These are phyloP conservation scores for Diplosoma virens DNA, from an alignment of 23 tunicate genomes.

Conservation along the genomic window DNA sequence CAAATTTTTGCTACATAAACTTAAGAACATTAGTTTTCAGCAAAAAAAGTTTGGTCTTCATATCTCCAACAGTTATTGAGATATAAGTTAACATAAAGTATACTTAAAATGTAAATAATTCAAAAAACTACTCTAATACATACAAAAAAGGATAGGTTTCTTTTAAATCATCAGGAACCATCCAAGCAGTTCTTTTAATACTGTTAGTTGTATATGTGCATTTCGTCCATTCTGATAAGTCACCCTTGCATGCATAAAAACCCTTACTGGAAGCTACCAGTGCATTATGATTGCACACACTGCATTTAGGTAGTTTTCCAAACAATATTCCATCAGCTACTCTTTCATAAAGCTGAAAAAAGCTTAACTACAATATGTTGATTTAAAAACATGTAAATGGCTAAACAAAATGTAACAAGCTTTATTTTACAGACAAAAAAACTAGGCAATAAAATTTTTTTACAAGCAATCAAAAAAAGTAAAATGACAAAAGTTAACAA, in stretches of 20 bases:
- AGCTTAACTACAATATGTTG: not conserved
- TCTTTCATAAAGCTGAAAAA: conserved; percentile 47
- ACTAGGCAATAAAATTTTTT: not conserved
- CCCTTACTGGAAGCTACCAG: conserved; percentile 61
- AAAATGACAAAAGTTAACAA: not conserved
- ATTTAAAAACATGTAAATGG: not conserved
- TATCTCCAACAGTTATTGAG: too few species aligned
- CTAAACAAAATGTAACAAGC: not conserved
- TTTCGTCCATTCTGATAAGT: conserved; percentile 83
- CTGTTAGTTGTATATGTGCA: conserved; percentile 55
- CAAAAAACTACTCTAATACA: too few species aligned
- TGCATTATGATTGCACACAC: conserved; percentile 51
- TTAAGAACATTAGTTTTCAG: too few species aligned
- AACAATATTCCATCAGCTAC: conserved; percentile 87
- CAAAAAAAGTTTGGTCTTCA: too few species aligned
- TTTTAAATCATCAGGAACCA: conserved; percentile 45
- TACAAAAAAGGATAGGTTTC: conserved; percentile 61
- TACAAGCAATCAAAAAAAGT: not conserved
- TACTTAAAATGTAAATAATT: not conserved
- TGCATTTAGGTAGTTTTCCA: conserved; percentile 75
- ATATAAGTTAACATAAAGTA: too few species aligned
- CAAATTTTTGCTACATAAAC: too few species aligned
- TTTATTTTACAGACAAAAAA: too few species aligned
- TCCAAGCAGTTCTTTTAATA: conserved; percentile 47
- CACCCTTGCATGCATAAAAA: conserved; percentile 74